Conservation (phyloP, 2,113 vertebrate species). For the Nanger granti region DNA sequence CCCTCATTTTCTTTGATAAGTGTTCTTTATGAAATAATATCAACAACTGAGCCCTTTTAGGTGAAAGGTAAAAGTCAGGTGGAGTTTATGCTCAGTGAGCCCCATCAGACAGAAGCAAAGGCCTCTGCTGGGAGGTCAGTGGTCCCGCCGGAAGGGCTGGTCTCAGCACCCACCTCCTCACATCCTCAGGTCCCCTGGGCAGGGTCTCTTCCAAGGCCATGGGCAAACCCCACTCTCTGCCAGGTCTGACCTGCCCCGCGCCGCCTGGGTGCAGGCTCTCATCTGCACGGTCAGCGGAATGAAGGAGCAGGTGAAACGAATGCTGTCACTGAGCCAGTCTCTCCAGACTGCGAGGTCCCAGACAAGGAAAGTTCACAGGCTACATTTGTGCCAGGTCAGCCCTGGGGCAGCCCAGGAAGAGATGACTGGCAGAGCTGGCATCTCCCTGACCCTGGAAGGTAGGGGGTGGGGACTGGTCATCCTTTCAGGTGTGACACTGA, state of each 20-base stretch:
- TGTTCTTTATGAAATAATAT: neutral
- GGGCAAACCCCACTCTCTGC: neutral
- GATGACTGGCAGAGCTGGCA: too few relatives aligned
- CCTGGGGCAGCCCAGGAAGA: neutral
- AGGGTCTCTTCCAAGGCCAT: neutral
- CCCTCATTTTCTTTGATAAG: neutral
- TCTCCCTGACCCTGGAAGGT: neutral
- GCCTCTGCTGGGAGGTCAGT: fast-evolving
- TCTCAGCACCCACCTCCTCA: neutral
- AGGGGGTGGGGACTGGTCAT: neutral
- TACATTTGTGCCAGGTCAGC: neutral
- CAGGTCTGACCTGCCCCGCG: neutral
- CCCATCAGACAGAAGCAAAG: too few relatives aligned
- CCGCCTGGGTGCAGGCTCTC: neutral
- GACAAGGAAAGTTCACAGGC: neutral
- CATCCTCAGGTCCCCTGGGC: neutral
- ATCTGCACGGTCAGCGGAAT: neutral
- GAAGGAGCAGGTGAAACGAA: neutral
- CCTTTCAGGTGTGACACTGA: neutral
- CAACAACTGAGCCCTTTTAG: neutral
- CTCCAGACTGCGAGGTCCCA: neutral
- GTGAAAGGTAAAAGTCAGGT: neutral
- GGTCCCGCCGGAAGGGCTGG: neutral
- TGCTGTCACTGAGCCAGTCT: neutral
- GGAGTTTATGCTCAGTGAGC: neutral